Evolutionary conservation across 2,797 vertebrate genomes (phyloP).

Genomic region (Knipowitschia caucasica): DNA sequence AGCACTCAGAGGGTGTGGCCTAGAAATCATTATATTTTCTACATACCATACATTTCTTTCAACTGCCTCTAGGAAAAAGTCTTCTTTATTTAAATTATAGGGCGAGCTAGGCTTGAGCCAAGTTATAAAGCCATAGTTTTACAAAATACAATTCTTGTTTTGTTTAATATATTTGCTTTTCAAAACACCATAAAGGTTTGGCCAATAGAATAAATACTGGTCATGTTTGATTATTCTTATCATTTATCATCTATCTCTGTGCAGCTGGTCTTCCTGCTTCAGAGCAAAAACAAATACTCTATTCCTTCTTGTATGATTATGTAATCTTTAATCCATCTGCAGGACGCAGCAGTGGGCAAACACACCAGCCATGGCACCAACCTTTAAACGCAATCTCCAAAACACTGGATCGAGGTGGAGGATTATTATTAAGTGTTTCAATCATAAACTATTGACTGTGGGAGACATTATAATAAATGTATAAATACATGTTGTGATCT

Average conservation of each 20-base stretch:
- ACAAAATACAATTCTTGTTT: too few species aligned
- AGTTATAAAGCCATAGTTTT: too few species aligned
- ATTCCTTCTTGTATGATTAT: slow-evolving; percentile 59
- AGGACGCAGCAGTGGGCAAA: slow-evolving; percentile 22
- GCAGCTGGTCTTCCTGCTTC: slow-evolving; percentile 57
- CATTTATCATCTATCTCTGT: slow-evolving; percentile 30
- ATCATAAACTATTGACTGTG: too few species aligned
- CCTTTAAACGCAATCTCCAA: too few species aligned
- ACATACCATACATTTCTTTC: too few species aligned
- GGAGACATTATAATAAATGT: too few species aligned
- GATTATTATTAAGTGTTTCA: too few species aligned
- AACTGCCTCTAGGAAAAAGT: too few species aligned
- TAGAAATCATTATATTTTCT: not conserved
- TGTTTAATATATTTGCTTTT: not conserved
- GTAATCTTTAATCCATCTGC: slow-evolving; percentile 70
- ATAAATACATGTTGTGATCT: too few species aligned
- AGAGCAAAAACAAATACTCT: slow-evolving; percentile 61
- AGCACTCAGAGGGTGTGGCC: not conserved
- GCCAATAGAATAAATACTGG: not conserved
- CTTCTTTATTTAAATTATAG: too few species aligned
- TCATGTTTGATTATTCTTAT: slow-evolving; percentile 2
- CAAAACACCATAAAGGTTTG: not conserved
- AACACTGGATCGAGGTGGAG: too few species aligned
- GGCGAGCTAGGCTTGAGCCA: too few species aligned
- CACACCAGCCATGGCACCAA: slow-evolving; percentile 13